These are phyloP conservation scores for Peromyscus polionotus DNA, from an alignment of 2,113 vertebrate genomes.

Conservation along the genomic window DNA sequence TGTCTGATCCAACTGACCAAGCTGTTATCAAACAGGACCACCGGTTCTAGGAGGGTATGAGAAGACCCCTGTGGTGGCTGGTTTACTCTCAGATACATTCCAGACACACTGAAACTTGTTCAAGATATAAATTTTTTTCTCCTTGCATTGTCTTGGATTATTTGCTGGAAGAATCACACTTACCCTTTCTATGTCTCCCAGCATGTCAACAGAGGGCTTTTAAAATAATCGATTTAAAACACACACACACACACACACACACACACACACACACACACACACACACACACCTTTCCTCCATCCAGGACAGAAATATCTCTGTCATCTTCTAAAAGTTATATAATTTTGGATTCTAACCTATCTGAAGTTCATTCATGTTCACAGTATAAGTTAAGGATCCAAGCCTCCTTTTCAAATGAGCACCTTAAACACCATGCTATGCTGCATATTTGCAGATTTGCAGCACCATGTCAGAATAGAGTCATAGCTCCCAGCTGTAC, in stretches of 20 bases:
- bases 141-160: neutral
- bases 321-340: neutral
- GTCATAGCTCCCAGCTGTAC: neutral
- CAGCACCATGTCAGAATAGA: neutral
- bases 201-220: neutral
- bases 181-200: neutral
- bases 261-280: neutral
- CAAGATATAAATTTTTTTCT: neutral
- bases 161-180: neutral
- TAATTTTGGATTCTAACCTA: neutral
- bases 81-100: neutral
- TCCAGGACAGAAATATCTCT: neutral
- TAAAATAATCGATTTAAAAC: neutral
- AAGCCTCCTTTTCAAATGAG: neutral
- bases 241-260: neutral
- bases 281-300: neutral
- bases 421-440: neutral
- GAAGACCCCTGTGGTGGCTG: neutral
- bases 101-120: neutral
- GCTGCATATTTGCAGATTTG: neutral
- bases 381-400: neutral
- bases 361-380: constrained; percentile 1
- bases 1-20: neutral
- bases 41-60: neutral
- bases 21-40: neutral